phyloP scores from a whole-genome alignment of 2,113 vertebrate genomes.

The Corvus moneduloides region DNA sequence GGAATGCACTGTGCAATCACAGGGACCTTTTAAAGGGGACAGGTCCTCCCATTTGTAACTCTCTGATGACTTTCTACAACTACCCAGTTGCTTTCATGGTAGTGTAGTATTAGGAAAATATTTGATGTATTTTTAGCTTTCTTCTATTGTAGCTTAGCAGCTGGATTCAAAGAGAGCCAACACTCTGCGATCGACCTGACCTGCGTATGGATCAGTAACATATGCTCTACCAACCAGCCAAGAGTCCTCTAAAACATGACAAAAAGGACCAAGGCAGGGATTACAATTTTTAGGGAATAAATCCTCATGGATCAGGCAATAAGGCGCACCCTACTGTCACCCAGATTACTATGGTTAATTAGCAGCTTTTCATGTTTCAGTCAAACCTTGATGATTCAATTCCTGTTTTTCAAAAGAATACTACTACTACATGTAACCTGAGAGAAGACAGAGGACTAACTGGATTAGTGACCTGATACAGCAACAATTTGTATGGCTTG shows the following conservation, averaged over 20 bases:
- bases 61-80: background rate
- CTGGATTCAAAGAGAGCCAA: slow-evolving; percentile 24
- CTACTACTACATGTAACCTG: background rate
- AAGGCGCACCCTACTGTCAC: background rate
- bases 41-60: background rate
- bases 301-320: background rate
- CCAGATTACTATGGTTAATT: slow-evolving; percentile 2
- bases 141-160: slow-evolving; percentile 47
- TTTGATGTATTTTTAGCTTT: slow-evolving; percentile 59
- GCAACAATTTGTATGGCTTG: background rate
- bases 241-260: background rate
- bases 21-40: background rate
- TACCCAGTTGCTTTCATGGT: background rate
- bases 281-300: background rate
- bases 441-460: slow-evolving; percentile 37
- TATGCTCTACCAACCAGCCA: background rate
- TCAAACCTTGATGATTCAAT: background rate
- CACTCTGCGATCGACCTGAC: background rate
- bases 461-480: slow-evolving; percentile 55
- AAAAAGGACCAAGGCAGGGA: background rate
- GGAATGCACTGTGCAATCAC: background rate
- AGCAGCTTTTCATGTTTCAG: slow-evolving; percentile 14
- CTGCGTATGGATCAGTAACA: background rate
- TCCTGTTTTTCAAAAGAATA: background rate
- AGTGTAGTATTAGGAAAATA: slow-evolving; percentile 26